phyloP scores from a whole-genome alignment of 2,888 invertebrate genomes.

The Nephrocerus scutellatus region DNA sequence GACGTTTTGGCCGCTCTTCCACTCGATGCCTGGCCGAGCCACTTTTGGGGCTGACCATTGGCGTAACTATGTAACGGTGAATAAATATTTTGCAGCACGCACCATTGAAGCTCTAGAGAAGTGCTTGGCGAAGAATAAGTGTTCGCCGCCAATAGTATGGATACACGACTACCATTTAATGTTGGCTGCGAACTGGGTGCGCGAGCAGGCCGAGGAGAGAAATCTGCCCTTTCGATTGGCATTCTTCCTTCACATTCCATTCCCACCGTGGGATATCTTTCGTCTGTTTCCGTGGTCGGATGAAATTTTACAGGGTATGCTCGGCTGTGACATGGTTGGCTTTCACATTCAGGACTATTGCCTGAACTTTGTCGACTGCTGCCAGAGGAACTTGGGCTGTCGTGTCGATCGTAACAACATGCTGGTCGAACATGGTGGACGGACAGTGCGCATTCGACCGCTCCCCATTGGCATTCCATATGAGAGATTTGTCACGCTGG shows the following conservation, averaged over 20 bases:
- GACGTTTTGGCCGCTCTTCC: slow-evolving; percentile 87
- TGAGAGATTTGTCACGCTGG: slow-evolving; percentile 74
- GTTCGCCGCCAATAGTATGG: slow-evolving; percentile 71
- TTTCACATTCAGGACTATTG: slow-evolving; percentile 90
- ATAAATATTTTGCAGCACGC: slow-evolving; percentile 74
- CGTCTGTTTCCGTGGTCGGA: slow-evolving; percentile 88
- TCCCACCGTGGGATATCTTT: slow-evolving; percentile 91
- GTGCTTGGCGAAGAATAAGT: slow-evolving; percentile 48
- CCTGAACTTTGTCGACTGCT: slow-evolving; percentile 85
- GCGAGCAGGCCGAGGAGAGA: slow-evolving; percentile 76
- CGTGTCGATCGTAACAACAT: slow-evolving; percentile 82
- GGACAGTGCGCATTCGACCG: slow-evolving; percentile 75
- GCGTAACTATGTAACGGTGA: slow-evolving; percentile 73
- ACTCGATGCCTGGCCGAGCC: slow-evolving; percentile 86
- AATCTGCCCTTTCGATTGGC: slow-evolving; percentile 72
- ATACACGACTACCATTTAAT: slow-evolving; percentile 92
- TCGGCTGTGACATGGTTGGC: slow-evolving; percentile 88
- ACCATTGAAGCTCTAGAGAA: slow-evolving; percentile 62
- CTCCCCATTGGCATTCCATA: slow-evolving; percentile 86
- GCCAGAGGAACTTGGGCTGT: slow-evolving; percentile 78
- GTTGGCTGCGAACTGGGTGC: slow-evolving; percentile 85
- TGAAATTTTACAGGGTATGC: slow-evolving; percentile 85
- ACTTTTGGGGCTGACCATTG: slow-evolving; percentile 76
- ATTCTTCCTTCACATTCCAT: slow-evolving; percentile 92
- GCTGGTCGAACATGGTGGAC: slow-evolving; percentile 78